Evolutionary conservation across 2,113 vertebrate species (phyloP), one percentile per base, ranked within the genome.

Genomic region (Cynopterus brachyotis): DNA sequence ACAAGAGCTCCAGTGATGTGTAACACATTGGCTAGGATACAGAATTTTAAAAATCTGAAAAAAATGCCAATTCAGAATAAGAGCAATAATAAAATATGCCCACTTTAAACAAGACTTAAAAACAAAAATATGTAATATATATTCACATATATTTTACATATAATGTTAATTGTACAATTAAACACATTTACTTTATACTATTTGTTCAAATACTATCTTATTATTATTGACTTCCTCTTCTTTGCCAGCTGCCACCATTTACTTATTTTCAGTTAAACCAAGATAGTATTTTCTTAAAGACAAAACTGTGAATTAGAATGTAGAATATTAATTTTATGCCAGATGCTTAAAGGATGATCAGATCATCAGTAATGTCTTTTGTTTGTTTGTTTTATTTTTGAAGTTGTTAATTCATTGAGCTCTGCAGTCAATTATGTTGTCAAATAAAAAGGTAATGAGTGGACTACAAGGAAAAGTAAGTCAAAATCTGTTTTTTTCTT

Each of bases 281-380:
- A 55, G 9, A 82, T 3, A 87, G 8, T 42, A 22, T 11, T 42
- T 95, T 76, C 95, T 3, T 5, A 82, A 45, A 91, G 57, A 66
- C 30, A 60, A 42, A 97, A 91, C 66, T 93, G 30, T 95, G 24
- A 96, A 11, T 3, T 86, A 0, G 20, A 95, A 24, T 86, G 8
- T 45, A 45, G 72, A 35, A 96, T 85, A 94, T 89, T 66, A 20
- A 87, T 37, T 24, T 50, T 16, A 50, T 81, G 0, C 13, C n/a
- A 55, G 75, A 86, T 13, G 78, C 24, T 78, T 53, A 78, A 28
- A 45, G 40, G 24, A 80, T 5, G 40, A 86, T 2, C 16, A 91
- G 35, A 66, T 76, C 96, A 92, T 60, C 60, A 76, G 17, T 55
- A 95, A 98, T 86, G 92, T 72, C 88, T 37, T 37, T 94, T 22